Conservation (phyloP, 1,140 invertebrate genomes). For the Bombus breviceps region DNA sequence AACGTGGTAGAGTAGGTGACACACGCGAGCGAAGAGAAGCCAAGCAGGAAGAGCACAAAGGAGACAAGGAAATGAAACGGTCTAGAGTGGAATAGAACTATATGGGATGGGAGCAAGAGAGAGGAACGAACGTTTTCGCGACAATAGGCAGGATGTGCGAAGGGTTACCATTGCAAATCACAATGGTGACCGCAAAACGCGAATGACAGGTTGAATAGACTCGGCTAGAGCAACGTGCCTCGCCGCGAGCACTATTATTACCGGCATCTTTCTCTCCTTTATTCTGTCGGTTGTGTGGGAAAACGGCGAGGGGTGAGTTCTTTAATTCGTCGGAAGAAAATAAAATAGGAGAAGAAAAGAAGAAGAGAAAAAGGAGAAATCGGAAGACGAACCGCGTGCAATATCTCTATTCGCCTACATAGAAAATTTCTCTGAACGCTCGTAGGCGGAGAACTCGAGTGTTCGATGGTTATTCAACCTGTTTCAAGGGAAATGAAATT, state of each 20-base stretch:
- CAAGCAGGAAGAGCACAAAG: conserved; percentile 20
- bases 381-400: neutral
- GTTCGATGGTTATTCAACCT: conserved; percentile 2
- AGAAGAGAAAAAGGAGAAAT: neutral
- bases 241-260: conserved; percentile 69
- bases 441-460: conserved; percentile 48
- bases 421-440: conserved; percentile 19
- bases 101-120: neutral
- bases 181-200: conserved; percentile 75
- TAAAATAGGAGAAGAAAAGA: neutral
- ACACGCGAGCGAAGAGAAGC: neutral
- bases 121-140: conserved; percentile 58
- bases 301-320: conserved; percentile 52
- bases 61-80: conserved; percentile 19
- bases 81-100: conserved; percentile 30
- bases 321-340: conserved; percentile 48
- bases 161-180: conserved; percentile 78
- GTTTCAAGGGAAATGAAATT: conserved; percentile 33
- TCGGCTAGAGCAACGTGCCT: conserved; percentile 68
- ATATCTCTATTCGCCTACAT: neutral
- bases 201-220: conserved; percentile 76
- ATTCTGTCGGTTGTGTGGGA: conserved; percentile 65
- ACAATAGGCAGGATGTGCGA: conserved; percentile 77
- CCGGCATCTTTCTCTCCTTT: conserved; percentile 62
- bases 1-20: neutral